These are phyloP conservation scores for Silurus lanzhouensis DNA, from an alignment of 2,797 vertebrate species.

Conservation along the genomic window DNA sequence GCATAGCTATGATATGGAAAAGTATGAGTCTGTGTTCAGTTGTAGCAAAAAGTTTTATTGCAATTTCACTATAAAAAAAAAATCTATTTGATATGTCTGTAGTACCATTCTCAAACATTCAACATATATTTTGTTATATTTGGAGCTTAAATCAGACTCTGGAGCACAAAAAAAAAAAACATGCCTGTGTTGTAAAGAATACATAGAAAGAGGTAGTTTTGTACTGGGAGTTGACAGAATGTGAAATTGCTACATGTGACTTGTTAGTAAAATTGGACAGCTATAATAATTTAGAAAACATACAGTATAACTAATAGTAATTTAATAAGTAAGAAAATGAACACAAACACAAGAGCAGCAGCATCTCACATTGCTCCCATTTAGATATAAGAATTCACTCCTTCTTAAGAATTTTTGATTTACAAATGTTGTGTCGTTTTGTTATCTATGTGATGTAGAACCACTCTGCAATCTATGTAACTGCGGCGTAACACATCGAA, in stretches of 20 bases:
- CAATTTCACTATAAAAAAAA: conserved; percentile 45
- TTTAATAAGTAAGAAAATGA: conserved; percentile 29
- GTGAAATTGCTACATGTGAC: conserved; percentile 38
- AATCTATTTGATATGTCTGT: conserved; percentile 22
- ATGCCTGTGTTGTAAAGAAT: conserved; percentile 40
- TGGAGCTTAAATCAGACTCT: conserved; percentile 26
- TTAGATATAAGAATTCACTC: conserved; percentile 26
- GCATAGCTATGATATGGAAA: neutral
- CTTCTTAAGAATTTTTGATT: conserved; percentile 2
- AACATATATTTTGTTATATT: conserved; percentile 28
- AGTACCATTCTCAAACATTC: conserved; percentile 40
- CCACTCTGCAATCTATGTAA: neutral
- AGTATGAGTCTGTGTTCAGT: neutral
- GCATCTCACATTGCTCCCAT: conserved; percentile 53
- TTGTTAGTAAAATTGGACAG: conserved; percentile 63
- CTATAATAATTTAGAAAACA: conserved; percentile 12
- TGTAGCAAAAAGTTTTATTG: conserved; percentile 47
- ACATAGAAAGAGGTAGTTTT: conserved; percentile 56
- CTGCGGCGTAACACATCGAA: neutral
- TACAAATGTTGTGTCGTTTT: neutral
- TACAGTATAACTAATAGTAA: neutral
- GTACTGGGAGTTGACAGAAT: conserved; percentile 44
- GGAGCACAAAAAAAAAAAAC: conserved; percentile 28
- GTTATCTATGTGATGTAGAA: neutral
- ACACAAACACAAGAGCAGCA: conserved; percentile 48